A percentile compares a stretch with the other conserved stretches of the same genome.
Evolutionary conservation across 2,113 vertebrate species (phyloP).

Genomic region (Aegotheles bennettii): DNA sequence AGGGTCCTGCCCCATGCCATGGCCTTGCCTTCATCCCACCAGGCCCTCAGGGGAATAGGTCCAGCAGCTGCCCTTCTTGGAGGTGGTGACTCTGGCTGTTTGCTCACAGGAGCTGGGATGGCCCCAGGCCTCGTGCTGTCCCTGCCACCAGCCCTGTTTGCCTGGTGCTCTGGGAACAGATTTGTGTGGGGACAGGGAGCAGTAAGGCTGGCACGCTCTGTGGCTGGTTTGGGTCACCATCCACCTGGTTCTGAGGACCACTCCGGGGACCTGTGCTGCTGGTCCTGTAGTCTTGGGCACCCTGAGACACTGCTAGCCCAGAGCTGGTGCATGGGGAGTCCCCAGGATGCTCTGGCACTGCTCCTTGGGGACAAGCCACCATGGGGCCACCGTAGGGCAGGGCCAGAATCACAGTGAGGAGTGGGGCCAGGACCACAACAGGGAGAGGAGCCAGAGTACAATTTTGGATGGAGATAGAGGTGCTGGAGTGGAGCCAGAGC

Average conservation of each 20-base stretch:
- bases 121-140: not conserved
- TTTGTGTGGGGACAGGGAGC: not conserved
- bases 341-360: not conserved
- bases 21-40: not conserved
- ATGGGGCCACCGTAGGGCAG: not conserved
- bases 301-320: not conserved
- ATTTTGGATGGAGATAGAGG: not conserved
- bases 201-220: not conserved
- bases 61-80: not conserved
- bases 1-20: not conserved
- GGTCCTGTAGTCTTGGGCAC: not conserved
- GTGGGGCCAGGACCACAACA: not conserved
- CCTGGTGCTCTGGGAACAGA: not conserved
- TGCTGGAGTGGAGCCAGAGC: not conserved
- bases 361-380: not conserved
- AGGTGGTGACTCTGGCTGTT: not conserved
- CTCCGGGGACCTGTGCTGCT: not conserved
- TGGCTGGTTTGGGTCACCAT: not conserved
- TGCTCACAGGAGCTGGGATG: not conserved
- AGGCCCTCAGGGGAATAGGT: not conserved
- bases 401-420: not conserved
- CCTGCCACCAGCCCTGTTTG: not conserved
- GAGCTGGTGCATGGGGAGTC: not conserved
- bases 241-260: not conserved
- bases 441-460: not conserved